Evolutionary conservation across 92 coral and sea anemone genomes (phyloP), one percentile per base, ranked within the genome.

Genomic region (Hydrozoanthus gracilis): DNA sequence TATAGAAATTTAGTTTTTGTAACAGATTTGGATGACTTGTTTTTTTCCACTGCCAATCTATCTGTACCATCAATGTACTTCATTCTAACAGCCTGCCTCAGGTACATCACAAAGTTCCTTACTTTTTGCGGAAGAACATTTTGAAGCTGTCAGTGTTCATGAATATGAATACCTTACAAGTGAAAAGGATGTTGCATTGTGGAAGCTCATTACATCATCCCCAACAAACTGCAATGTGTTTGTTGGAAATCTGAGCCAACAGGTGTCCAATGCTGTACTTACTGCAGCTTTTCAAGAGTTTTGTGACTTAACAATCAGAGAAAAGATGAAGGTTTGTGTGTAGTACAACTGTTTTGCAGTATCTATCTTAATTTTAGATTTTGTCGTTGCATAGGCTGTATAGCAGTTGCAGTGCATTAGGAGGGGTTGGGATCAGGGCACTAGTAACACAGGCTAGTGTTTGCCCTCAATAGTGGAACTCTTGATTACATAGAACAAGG

Each of bases 141-240:
- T 15, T 58, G 71, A 27, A 15, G 45, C 54, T 27, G 69, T 0
- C 68, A 78, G 88, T 8, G 51, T 79, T 4, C 87, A 56, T 45
- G 95, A 92, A 78, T 90, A 54, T 55, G 86, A 83, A 47, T 93
- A 93, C 71, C 79, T 93, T 16, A 88, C 95, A 47, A 76, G 51
- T 86, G 95, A 93, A 48, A 90, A 88, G 83, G 92, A 93, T 52
- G 78, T 93, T 15, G 46, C 84, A 44, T 66, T 89, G 51, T 93
- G 95, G 95, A 91, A 91, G 87, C 88, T 91, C 75, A 47, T 93
- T 54, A 52, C 18, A 3, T 80, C 79, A 51, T 93, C 90, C 2
- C 94, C 94, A 9, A 91, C 83, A 45, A 93, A 93, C 68, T 73
- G 92, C 71, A 93, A 93, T 88, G 89, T 93, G 51, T 93, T 93